These are phyloP conservation scores for Poeciliopsis prolifica DNA, from an alignment of 2,113 vertebrate genomes.

Conservation along the genomic window DNA sequence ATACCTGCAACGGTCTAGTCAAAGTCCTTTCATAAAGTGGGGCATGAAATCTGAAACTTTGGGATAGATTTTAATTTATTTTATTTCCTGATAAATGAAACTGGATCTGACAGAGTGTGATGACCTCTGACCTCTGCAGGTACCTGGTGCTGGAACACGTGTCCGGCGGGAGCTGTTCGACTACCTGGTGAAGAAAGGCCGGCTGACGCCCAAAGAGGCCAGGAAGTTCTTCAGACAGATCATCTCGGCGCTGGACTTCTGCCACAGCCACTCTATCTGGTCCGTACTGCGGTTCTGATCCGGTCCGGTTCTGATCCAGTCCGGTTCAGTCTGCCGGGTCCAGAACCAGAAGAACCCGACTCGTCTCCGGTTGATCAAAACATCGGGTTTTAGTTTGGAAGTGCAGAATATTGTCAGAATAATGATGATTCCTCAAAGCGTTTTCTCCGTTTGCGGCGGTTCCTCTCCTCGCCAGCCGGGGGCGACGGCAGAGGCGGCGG, in stretches of 20 bases:
- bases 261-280: conserved; percentile 99
- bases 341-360: no score
- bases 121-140: conserved; percentile 68
- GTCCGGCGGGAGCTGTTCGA: conserved; percentile 98
- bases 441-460: background rate
- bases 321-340: no score
- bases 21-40: no score
- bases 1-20: no score
- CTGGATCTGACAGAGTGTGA: no score
- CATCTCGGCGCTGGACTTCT: conserved; percentile 99
- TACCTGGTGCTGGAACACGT: conserved; percentile 99
- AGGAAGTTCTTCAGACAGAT: conserved; percentile 99
- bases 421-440: background rate
- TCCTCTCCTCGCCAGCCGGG: conserved; percentile 14
- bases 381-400: background rate
- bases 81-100: no score
- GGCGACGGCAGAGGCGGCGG: conserved; percentile 18
- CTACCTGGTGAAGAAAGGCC: conserved; percentile 98
- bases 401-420: background rate
- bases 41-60: no score
- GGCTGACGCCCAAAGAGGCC: conserved; percentile 96
- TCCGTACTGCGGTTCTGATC: background rate
- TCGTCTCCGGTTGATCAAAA: no score
- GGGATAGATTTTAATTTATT: no score
- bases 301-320: no score